Conservation (phyloP, 2,797 vertebrate species). For the Masticophis lateralis region DNA sequence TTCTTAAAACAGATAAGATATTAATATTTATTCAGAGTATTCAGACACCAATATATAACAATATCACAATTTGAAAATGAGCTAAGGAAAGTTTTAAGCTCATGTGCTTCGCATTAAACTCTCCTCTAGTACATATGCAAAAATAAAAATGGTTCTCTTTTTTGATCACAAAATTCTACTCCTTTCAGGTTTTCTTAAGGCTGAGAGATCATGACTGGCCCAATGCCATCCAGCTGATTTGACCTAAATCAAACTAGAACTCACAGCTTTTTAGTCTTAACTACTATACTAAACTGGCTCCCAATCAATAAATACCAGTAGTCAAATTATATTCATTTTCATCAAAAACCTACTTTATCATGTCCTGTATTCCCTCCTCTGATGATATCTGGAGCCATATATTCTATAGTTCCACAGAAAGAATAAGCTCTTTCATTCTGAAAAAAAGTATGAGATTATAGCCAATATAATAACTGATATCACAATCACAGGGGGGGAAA, state of each 20-base stretch:
- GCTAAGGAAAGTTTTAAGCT: not conserved
- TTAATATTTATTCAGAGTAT: not conserved
- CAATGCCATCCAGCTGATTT: not conserved
- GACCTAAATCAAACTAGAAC: not conserved
- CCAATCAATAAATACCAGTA: not conserved
- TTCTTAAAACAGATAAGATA: not conserved
- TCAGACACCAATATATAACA: not conserved
- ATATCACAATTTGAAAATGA: not conserved
- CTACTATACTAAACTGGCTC: not conserved
- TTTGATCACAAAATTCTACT: not conserved
- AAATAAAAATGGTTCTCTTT: not conserved
- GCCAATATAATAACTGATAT: conserved; percentile 11
- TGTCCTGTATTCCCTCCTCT: conserved; percentile 92
- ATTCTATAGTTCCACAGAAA: conserved; percentile 97
- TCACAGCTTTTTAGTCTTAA: not conserved
- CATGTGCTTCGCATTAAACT: not conserved
- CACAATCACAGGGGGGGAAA: not conserved
- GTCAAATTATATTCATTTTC: not conserved
- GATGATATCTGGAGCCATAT: conserved; percentile 99
- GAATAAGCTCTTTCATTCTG: conserved; percentile 94
- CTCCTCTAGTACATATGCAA: not conserved
- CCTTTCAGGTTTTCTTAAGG: not conserved
- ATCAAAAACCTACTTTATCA: conserved; percentile 83
- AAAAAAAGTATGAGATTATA: conserved; percentile 17
- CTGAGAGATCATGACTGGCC: not conserved